Base-by-base conservation (phyloP, 2,797 vertebrate species). In the Chrysocyon brachyurus region DNA sequence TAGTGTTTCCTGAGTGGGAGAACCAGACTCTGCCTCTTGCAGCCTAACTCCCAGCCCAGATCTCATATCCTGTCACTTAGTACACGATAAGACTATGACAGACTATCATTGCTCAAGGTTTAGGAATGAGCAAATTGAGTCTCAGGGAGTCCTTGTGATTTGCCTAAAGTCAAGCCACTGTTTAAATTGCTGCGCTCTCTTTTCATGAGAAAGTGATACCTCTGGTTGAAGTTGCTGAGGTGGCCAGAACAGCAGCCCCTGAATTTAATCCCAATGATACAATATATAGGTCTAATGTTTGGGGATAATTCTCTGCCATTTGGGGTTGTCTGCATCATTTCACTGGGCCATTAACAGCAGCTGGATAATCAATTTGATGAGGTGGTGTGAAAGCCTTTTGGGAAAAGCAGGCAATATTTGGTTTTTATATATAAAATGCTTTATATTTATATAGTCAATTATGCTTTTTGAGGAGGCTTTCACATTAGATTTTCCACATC, bases 361-460 rank as follows among this genome's bases (percentile, higher is more conserved):
- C 46, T 28, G 0, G 28, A 6, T 54, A 59, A 94, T n/a, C 46
- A 46, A 2, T 40, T 56, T 33, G 56, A 52, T 36, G 9, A 26
- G 49, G 19, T 10, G 70, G 61, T 8, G 2, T 15, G 9, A 88
- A 91, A 87, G 22, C 3, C 33, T 52, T 89, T 85, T 15, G 64
- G 73, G 46, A 72, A 96, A 73, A 84, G 52, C 1, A 61, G 28
- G 5, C 2, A 54, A 63, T 54, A 31, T 22, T 26, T 59, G 57
- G 72, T 77, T 49, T 31, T 77, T 52, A 75, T 72, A 77, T 75
- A 88, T 46, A 19, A 21, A 66, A 84, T 33, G 12, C 54, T 64
- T 87, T 75, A 54, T 54, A 70, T 72, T 77, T 91, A 56, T 84
- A 49, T 81, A 82, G n/a, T 56, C 56, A 94, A 83, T 92, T 79